A percentile compares a stretch with the other conserved stretches of the same genome.
phyloP scores from a whole-genome alignment of 2,113 vertebrate genomes.

The Menura novaehollandiae region DNA sequence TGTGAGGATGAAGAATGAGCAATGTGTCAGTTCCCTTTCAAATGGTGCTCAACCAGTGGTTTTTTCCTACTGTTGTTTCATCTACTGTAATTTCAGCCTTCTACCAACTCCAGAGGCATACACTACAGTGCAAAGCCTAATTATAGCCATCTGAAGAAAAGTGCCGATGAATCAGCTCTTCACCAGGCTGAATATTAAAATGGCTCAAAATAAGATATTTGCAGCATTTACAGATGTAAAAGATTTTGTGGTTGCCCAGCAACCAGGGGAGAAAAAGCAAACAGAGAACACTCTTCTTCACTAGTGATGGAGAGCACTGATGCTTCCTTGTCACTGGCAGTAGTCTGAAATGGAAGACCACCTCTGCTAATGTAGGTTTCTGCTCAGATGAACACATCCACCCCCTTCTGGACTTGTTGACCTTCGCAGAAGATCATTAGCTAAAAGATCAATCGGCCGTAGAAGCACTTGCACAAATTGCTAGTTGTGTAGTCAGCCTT shows the following conservation, averaged over 20 bases:
- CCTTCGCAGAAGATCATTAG: background rate
- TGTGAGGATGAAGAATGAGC: background rate
- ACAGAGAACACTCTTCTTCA: constrained; percentile 23
- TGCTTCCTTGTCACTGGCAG: background rate
- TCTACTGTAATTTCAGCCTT: background rate
- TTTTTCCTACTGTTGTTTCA: background rate
- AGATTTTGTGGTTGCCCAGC: constrained; percentile 70
- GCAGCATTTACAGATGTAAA: constrained; percentile 51
- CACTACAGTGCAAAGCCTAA: constrained; percentile 39
- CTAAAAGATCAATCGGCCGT: rapidly evolving
- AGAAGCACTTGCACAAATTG: background rate
- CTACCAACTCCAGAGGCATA: background rate
- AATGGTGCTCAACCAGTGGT: background rate
- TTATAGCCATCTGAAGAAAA: constrained; percentile 49
- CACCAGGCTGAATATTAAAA: constrained; percentile 32
- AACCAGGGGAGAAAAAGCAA: constrained; percentile 61
- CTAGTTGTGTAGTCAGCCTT: background rate
- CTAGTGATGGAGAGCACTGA: background rate
- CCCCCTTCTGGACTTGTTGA: background rate
- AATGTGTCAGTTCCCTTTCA: background rate
- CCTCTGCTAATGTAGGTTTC: background rate
- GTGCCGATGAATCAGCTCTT: constrained; percentile 61
- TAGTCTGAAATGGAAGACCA: background rate
- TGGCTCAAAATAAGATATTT: constrained; percentile 54
- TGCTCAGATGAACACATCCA: background rate